A percentile compares a stretch with the other conserved stretches of the same genome.
Conservation (phyloP, 2,888 invertebrate species). For the Amphipoea oculea region DNA sequence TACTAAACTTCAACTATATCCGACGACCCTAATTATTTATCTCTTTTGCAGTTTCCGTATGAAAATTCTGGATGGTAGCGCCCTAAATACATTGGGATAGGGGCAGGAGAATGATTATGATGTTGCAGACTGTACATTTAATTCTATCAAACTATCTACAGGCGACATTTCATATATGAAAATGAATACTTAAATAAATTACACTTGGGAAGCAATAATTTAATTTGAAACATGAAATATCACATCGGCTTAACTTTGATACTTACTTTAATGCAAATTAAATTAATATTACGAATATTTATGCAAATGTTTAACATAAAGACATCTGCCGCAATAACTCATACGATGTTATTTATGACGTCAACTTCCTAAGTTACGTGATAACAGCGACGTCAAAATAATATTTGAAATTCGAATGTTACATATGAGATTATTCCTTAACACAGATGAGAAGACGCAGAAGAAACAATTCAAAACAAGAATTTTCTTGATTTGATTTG, state of each 20-base stretch:
- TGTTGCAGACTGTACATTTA: background rate
- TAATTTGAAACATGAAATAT: slow-evolving; percentile 29
- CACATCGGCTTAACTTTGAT: slow-evolving; percentile 19
- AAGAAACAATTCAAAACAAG: background rate
- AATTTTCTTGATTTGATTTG: background rate
- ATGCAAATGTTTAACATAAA: slow-evolving; percentile 29
- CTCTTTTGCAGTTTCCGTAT: no score
- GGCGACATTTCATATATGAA: slow-evolving; percentile 7
- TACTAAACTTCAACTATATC: no score
- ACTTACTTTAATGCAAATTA: slow-evolving; percentile 40
- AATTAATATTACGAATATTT: slow-evolving; percentile 48
- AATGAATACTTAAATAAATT: slow-evolving; percentile 34
- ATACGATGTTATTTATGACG: slow-evolving; percentile 43
- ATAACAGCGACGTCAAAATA: slow-evolving; percentile 41
- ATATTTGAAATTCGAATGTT: slow-evolving; percentile 45
- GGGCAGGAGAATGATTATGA: background rate
- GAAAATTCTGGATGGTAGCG: no score
- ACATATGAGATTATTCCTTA: slow-evolving; percentile 33
- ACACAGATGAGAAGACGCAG: background rate
- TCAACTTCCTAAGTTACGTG: slow-evolving; percentile 46
- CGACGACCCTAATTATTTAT: no score
- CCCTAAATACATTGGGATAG: background rate
- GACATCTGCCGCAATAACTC: slow-evolving; percentile 46
- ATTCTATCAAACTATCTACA: background rate
- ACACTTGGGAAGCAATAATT: slow-evolving; percentile 40